Percentiles rank a stretch among this genome's conserved stretches.
These are phyloP conservation scores for Ploceus nigricollis DNA, from an alignment of 2,113 vertebrate genomes.

Conservation along the genomic window DNA sequence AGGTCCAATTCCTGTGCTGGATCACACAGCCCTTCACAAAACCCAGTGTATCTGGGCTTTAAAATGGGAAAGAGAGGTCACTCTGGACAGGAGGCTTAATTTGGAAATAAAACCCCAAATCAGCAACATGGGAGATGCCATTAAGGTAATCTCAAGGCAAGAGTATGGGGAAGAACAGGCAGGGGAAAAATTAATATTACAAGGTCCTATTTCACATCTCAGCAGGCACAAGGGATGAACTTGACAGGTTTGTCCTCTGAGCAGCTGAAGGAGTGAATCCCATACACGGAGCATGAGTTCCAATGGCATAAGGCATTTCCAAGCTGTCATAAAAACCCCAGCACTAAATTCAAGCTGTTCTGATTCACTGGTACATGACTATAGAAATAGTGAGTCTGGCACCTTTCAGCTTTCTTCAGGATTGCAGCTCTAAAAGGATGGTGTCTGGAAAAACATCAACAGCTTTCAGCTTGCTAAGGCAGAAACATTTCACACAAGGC, in stretches of 20 bases:
- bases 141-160: not conserved
- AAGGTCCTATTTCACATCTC: not conserved
- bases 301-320: not conserved
- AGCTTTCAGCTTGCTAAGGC: slow-evolving; percentile 2
- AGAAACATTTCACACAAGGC: not conserved
- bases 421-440: not conserved
- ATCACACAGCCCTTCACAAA: not conserved
- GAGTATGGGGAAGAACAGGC: not conserved
- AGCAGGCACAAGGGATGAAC: not conserved
- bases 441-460: not conserved
- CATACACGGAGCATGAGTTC: not conserved
- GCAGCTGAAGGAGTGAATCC: not conserved
- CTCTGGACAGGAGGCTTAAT: not conserved
- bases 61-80: not conserved
- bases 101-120: not conserved
- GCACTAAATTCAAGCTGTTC: slow-evolving; percentile 31
- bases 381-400: slow-evolving; percentile 40
- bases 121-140: not conserved
- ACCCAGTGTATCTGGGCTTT: not conserved
- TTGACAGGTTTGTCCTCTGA: not conserved
- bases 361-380: slow-evolving; percentile 10
- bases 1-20: not conserved
- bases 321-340: not conserved
- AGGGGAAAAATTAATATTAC: not conserved
- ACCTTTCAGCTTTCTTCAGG: slow-evolving; percentile 18